phyloP scores from a whole-genome alignment of 2,113 vertebrate genomes.

The Lampris incognitus region DNA sequence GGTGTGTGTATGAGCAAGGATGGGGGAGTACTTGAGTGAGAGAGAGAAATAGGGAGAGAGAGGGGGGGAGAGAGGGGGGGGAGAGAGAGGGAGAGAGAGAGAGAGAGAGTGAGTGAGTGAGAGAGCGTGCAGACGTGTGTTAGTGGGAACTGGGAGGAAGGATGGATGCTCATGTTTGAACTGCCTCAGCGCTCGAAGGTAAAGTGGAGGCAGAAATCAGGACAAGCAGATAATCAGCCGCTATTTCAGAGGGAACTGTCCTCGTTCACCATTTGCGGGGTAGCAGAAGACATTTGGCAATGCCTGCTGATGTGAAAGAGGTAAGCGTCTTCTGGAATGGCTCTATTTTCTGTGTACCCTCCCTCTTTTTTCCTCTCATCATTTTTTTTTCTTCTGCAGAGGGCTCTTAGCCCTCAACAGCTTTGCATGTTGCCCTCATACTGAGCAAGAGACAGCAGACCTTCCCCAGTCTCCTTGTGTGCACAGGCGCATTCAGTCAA shows the following conservation, averaged over 20 bases:
- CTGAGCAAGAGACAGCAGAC: slow-evolving; percentile 61
- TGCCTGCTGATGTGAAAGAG: slow-evolving; percentile 84
- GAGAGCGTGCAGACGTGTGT: slow-evolving; percentile 64
- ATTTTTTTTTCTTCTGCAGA: slow-evolving; percentile 54
- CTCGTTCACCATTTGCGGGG: slow-evolving; percentile 63
- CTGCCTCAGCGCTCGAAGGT: slow-evolving; percentile 64
- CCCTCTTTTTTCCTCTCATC: slow-evolving; percentile 43
- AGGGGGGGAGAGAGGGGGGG: slow-evolving; percentile 37
- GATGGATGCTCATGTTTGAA: slow-evolving; percentile 80
- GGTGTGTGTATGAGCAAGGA: slow-evolving; percentile 47
- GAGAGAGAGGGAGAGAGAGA: slow-evolving; percentile 11
- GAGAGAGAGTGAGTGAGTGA: slow-evolving; percentile 15
- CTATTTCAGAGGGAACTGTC: slow-evolving; percentile 58
- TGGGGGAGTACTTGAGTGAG: slow-evolving; percentile 47
- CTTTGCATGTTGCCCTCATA: slow-evolving; percentile 66
- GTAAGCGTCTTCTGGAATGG: slow-evolving; percentile 76
- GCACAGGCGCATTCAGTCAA: slow-evolving; percentile 66
- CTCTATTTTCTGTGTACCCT: slow-evolving; percentile 64
- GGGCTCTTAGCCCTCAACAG: slow-evolving; percentile 53
- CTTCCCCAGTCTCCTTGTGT: slow-evolving; percentile 69
- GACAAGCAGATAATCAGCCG: slow-evolving; percentile 44
- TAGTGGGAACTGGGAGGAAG: slow-evolving; percentile 74
- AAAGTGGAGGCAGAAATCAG: slow-evolving; percentile 56
- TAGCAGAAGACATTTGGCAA: slow-evolving; percentile 71
- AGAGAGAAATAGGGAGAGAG: slow-evolving; percentile 17